Percentiles rank a stretch among this genome's conserved stretches.
phyloP scores from a whole-genome alignment of 2,797 vertebrate species.

The Molossus alvarezi region DNA sequence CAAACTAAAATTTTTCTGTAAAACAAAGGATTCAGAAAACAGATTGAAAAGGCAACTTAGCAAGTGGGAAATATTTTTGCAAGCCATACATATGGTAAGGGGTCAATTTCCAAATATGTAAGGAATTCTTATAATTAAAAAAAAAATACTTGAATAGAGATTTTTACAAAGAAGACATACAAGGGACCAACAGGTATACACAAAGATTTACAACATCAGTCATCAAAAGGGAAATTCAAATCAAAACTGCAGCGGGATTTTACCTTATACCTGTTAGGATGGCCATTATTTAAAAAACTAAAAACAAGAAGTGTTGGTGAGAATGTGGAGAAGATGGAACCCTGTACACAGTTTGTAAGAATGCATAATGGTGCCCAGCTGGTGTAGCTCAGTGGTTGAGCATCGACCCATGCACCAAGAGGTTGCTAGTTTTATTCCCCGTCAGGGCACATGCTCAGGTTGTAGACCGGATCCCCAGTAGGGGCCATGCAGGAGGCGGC shows the following conservation, averaged over 20 bases:
- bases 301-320: not conserved
- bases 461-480: too few relatives aligned
- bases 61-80: not conserved
- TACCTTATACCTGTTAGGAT: not conserved
- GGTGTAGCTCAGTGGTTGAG: too few relatives aligned
- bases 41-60: not conserved
- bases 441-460: too few relatives aligned
- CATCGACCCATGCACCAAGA: too few relatives aligned
- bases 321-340: not conserved
- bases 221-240: not conserved
- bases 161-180: slow-evolving; percentile 7
- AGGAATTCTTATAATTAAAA: not conserved
- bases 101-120: not conserved
- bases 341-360: not conserved
- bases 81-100: not conserved
- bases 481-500: too few relatives aligned
- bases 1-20: not conserved
- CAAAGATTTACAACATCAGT: not conserved
- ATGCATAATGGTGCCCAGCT: not conserved
- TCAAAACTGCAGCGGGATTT: not conserved
- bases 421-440: too few relatives aligned
- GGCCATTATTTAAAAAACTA: not conserved
- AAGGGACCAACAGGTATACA: not conserved
- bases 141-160: not conserved
- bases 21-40: not conserved